phyloP scores from a whole-genome alignment of 2,113 vertebrate genomes.

The Arizona elegans region DNA sequence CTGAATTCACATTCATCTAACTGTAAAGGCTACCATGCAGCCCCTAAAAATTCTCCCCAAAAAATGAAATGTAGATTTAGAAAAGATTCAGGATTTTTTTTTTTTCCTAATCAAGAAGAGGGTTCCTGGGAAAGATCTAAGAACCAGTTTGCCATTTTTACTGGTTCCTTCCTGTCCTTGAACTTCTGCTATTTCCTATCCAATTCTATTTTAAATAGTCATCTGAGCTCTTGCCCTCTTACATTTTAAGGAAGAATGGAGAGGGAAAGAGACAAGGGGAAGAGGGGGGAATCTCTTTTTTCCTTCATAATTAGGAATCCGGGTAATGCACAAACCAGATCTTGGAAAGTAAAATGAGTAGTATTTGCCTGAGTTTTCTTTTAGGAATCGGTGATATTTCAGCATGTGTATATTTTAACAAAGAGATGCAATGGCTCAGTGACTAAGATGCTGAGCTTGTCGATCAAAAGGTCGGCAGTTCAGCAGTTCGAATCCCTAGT shows the following conservation, averaged over 20 bases:
- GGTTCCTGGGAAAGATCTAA: neutral
- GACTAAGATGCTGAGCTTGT: too few relatives aligned
- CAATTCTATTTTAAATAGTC: neutral
- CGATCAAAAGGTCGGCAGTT: too few relatives aligned
- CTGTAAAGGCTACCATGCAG: neutral
- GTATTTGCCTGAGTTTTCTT: neutral
- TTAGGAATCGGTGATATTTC: constrained; percentile 12
- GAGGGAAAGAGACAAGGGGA: neutral
- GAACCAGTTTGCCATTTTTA: neutral
- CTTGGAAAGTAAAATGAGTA: neutral
- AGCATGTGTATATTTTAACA: constrained; percentile 11
- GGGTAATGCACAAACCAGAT: neutral
- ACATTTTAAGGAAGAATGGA: neutral
- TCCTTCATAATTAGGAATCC: neutral
- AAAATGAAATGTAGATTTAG: neutral
- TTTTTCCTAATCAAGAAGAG: neutral
- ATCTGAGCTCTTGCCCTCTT: neutral
- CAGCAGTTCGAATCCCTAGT: too few relatives aligned
- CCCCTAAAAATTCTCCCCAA: neutral
- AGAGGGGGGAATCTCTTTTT: rapidly evolving
- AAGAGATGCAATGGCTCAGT: too few relatives aligned
- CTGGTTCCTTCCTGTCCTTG: neutral
- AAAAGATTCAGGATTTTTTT: neutral
- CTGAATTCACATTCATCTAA: neutral
- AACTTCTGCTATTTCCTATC: neutral